phyloP scores from a whole-genome alignment of 2,113 vertebrate species.

The Thinocorus orbignyianus region DNA sequence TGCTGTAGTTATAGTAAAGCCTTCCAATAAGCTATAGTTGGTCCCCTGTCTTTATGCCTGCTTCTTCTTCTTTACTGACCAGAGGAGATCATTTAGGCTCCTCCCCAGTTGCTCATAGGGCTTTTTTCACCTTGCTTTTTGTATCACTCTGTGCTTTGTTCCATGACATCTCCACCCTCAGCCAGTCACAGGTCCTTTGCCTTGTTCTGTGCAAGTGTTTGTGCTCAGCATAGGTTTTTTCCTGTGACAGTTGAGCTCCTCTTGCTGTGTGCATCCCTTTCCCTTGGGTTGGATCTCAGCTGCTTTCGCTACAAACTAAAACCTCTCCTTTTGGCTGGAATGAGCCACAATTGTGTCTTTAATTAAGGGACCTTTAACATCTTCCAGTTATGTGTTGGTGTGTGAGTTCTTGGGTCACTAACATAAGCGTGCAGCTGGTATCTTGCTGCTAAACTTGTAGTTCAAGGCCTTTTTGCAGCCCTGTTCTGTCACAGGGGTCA shows the following conservation, averaged over 20 bases:
- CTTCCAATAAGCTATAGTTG: background rate
- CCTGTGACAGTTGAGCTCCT: background rate
- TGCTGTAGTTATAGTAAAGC: no score
- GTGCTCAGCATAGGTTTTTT: background rate
- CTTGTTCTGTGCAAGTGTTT: background rate
- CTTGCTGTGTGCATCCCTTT: background rate
- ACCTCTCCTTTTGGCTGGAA: background rate
- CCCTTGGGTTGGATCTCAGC: background rate
- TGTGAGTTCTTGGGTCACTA: background rate
- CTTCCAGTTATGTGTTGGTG: background rate
- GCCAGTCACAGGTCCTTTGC: background rate
- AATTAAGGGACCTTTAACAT: background rate
- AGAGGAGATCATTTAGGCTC: background rate
- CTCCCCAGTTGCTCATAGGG: accelerated
- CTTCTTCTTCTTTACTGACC: background rate
- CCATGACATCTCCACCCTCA: background rate
- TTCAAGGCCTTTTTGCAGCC: background rate
- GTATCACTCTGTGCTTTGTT: background rate
- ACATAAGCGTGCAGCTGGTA: background rate
- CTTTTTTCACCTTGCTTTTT: background rate
- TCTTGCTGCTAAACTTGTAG: background rate
- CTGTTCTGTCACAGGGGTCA: background rate
- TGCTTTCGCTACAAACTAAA: background rate
- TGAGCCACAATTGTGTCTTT: background rate
- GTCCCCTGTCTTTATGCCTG: background rate